These are phyloP conservation scores for Coturnix japonica DNA, from an alignment of 2,113 vertebrate genomes.

Conservation along the genomic window DNA sequence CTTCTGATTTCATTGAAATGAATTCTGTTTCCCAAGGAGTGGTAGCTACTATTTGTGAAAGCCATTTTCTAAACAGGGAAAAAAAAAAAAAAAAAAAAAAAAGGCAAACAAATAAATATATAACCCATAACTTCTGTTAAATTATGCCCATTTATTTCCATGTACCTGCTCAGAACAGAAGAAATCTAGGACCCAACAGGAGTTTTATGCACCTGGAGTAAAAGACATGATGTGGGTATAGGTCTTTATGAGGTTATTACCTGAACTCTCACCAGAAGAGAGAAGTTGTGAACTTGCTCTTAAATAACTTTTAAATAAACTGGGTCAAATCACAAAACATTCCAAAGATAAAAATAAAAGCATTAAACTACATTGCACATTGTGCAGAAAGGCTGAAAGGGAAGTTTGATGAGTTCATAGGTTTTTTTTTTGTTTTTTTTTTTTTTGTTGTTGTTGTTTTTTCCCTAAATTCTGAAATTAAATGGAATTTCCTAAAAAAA, in stretches of 20 bases:
- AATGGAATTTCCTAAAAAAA: not conserved
- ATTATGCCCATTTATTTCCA: not conserved
- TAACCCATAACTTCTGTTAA: not conserved
- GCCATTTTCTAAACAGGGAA: not conserved
- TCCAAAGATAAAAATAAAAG: not conserved
- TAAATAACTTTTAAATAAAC: rapidly evolving
- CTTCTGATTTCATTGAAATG: not conserved
- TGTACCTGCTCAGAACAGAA: not conserved
- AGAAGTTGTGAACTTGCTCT: not conserved
- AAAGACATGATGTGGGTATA: rapidly evolving
- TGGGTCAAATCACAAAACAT: not conserved
- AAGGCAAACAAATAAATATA: not conserved
- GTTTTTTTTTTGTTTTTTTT: too few species aligned
- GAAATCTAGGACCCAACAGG: not conserved
- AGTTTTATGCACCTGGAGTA: not conserved
- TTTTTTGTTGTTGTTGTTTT: not conserved
- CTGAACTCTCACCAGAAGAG: not conserved
- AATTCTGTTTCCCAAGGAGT: not conserved
- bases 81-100: not conserved
- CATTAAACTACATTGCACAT: rapidly evolving
- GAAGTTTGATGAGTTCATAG: rapidly evolving
- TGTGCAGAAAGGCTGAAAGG: not conserved
- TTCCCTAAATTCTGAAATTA: not conserved
- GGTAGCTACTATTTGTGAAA: not conserved
- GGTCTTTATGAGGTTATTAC: not conserved